Base-by-base conservation (phyloP, 2,888 invertebrate genomes). In the Carterocephalus palaemon region DNA sequence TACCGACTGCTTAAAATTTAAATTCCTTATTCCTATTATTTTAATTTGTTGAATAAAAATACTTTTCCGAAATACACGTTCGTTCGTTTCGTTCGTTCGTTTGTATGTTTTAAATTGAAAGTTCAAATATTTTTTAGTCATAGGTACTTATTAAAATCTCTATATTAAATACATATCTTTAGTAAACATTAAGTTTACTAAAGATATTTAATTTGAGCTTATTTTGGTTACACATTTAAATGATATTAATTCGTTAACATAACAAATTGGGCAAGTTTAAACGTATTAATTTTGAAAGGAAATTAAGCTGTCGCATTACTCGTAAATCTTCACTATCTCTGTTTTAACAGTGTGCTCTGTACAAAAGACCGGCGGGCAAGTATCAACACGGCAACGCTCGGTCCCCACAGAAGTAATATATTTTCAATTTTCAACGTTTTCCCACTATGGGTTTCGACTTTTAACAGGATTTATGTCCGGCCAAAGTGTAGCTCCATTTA, bases 391-490 rank as follows among this genome's bases (percentile, higher is more conserved):
- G 57, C 56, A 54, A 52, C 59, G 58, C 54, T 56, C 54, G 58
- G 51, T 67, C 77, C 75, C 75, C 67, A 65, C 68, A 62, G 58
- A 64, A 66, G 76, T 79, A 76, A 84, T 84, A 82, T 80, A 82
- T 83, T 80, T 83, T 81, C 81, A 82, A 85, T 83, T 83, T 85
- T 76, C 78, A 70, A 67, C 70, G 62, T 70, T 61, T 36, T 40
- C 48, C 51, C 70, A 69, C 67, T 55, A 53, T 67, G 66, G 63
- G 75, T 69, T 75, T 66, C 65, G 70, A 69, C 71, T 71, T 68
- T 71, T 67, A 69, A 64, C 66, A 58, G 69, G 72, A 81, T 81
- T 82, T 80, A 78, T 78, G 32, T 54, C 52, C 43, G 50, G 48
- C 45, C 49, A 46, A 48, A 42, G 33, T 23, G 39, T 32, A 42